A percentile compares a stretch with the other conserved stretches of the same genome.
Evolutionary conservation across 2,888 invertebrate genomes (phyloP).

Genomic region (Agrochola circellaris): DNA sequence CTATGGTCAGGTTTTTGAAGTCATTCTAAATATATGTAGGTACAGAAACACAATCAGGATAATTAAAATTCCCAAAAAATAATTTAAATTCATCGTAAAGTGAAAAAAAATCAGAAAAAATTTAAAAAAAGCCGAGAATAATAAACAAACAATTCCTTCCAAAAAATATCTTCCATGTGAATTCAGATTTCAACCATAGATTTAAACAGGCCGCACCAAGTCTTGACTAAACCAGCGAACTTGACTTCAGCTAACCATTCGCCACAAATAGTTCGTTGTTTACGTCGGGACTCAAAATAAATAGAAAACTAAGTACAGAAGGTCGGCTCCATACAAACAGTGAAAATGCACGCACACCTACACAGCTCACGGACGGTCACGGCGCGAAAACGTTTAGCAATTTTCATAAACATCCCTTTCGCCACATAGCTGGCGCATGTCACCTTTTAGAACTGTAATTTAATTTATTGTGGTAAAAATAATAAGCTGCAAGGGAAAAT

Average conservation of each 20-base stretch:
- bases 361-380: neutral
- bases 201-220: constrained; percentile 34
- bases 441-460: neutral
- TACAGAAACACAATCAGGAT: neutral
- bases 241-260: constrained; percentile 60
- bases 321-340: neutral
- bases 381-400: neutral
- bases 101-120: neutral
- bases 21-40: neutral
- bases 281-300: constrained; percentile 58
- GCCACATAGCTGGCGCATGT: neutral
- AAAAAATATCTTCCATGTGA: constrained; percentile 26
- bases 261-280: constrained; percentile 78
- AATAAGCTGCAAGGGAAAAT: neutral
- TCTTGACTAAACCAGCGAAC: constrained; percentile 39
- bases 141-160: constrained; percentile 13
- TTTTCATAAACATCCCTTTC: neutral
- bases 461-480: neutral
- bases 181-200: constrained; percentile 12
- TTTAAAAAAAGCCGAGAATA: neutral
- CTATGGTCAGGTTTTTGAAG: neutral
- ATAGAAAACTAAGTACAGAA: neutral
- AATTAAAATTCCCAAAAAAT: neutral
- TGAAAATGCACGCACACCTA: neutral
- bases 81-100: neutral